Evolutionary conservation across 2,797 vertebrate genomes (phyloP).

Genomic region (Pteronotus mesoamericanus): DNA sequence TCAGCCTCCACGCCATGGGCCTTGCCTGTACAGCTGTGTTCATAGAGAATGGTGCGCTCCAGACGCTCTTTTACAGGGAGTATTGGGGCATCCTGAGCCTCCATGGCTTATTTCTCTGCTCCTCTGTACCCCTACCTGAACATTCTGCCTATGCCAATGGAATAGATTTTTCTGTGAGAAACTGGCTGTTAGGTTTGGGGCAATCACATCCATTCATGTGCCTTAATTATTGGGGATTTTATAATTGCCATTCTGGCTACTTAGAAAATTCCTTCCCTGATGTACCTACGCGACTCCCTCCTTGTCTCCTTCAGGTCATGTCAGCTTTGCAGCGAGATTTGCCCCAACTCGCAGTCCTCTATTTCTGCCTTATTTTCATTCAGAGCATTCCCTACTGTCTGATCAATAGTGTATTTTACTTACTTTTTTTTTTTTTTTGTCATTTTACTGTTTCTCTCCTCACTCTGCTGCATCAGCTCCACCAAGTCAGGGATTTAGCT

Average conservation of each 20-base stretch:
- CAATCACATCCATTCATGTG: background rate
- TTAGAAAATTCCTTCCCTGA: background rate
- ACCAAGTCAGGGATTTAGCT: background rate
- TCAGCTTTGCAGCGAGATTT: background rate
- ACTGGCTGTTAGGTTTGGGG: background rate
- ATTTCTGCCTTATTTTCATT: background rate
- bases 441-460: background rate
- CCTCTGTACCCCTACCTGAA: background rate
- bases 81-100: background rate
- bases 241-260: background rate
- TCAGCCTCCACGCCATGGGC: background rate
- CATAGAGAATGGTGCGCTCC: background rate
- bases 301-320: background rate
- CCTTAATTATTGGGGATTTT: background rate
- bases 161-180: background rate
- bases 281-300: background rate
- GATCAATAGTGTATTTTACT: background rate
- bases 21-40: background rate
- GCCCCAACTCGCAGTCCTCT: background rate
- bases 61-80: background rate
- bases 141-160: background rate
- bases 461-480: background rate
- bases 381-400: background rate
- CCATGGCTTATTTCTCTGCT: background rate
- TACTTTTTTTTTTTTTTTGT: background rate